Percentiles rank a stretch among this genome's conserved stretches.
These are phyloP conservation scores for Pionites leucogaster DNA, from an alignment of 2,113 vertebrate genomes.

Conservation along the genomic window DNA sequence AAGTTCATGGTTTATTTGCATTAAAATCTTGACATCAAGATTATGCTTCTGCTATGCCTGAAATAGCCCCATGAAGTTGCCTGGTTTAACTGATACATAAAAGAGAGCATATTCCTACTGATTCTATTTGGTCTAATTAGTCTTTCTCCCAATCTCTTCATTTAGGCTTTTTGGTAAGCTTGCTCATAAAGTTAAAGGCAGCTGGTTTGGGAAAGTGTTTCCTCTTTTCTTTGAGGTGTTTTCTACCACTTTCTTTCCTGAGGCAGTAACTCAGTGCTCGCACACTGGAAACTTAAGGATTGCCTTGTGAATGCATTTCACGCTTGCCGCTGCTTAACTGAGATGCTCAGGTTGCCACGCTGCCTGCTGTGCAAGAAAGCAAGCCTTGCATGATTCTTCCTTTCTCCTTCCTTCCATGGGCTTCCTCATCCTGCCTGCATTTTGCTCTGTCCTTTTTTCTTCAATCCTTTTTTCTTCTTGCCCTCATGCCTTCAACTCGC, in stretches of 20 bases:
- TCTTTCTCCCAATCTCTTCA: neutral
- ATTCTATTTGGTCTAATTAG: neutral
- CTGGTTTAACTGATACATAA: neutral
- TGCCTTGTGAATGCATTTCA: neutral
- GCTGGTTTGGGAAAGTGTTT: neutral
- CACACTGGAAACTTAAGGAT: neutral
- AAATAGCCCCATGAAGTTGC: neutral
- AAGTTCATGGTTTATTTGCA: neutral
- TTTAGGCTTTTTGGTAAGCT: slow-evolving; percentile 5
- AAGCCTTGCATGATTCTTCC: neutral
- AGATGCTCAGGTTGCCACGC: fast-evolving
- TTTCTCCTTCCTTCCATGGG: neutral
- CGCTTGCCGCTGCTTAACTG: neutral
- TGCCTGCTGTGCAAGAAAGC: neutral
- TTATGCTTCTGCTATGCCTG: neutral
- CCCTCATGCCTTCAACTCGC: neutral
- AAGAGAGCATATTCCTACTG: neutral
- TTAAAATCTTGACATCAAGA: neutral
- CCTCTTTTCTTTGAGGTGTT: neutral
- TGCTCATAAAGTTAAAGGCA: neutral
- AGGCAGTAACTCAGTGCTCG: neutral
- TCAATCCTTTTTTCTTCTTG: neutral
- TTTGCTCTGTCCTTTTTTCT: neutral
- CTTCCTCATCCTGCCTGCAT: neutral
- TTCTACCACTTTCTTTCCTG: neutral